Conservation (phyloP, 92 coral and sea anemone species). For the Zoanthus solanderi region DNA sequence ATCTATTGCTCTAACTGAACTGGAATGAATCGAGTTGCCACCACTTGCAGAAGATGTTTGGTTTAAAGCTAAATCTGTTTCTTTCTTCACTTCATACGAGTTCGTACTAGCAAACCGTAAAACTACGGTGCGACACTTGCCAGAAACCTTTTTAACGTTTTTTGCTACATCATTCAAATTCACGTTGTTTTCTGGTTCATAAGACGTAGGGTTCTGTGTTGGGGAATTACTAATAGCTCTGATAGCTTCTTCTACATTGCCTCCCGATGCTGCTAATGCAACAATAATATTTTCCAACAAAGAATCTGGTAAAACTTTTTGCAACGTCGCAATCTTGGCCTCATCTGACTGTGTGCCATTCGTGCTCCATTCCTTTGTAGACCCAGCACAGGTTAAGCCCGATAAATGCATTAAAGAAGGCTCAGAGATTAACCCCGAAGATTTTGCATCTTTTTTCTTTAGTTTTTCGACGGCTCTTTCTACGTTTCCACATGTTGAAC, state of each 20-base stretch:
- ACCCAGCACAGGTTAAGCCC: not conserved
- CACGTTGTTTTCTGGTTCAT: not conserved
- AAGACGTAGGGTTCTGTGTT: not conserved
- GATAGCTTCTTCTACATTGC: conserved; percentile 17
- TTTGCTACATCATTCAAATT: not conserved
- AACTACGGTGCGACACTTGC: not conserved
- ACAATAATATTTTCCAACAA: not conserved
- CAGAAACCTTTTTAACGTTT: not conserved
- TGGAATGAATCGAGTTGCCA: not conserved
- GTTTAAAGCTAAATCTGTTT: not conserved
- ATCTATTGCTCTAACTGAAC: not conserved
- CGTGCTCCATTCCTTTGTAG: not conserved
- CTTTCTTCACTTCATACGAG: not conserved
- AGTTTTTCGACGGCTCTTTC: conserved; percentile 1
- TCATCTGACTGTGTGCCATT: conserved; percentile 11
- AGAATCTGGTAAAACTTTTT: not conserved
- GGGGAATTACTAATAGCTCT: not conserved
- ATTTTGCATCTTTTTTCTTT: not conserved
- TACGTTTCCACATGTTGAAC: conserved; percentile 14
- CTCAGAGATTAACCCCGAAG: not conserved
- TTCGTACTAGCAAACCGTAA: not conserved
- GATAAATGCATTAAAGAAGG: not conserved
- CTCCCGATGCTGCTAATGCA: not conserved
- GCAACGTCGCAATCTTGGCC: conserved; percentile 12
- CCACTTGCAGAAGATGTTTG: not conserved